Conservation (phyloP, 2,888 invertebrate genomes). For the Drosophila paucipuncta region DNA sequence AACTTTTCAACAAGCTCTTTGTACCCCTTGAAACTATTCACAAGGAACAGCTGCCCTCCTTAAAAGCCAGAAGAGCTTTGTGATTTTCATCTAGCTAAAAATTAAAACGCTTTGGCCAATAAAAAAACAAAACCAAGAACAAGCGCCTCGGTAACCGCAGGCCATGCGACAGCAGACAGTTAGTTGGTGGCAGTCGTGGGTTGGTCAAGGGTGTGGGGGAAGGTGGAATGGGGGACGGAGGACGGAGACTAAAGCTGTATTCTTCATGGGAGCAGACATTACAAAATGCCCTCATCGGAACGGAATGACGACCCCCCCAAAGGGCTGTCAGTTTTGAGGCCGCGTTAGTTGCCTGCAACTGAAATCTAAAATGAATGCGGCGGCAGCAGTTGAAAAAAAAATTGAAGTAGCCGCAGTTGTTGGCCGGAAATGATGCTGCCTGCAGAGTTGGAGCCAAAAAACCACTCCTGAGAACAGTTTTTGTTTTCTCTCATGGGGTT, state of each 20-base stretch:
- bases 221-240: neutral
- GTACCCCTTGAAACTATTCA: constrained; percentile 3
- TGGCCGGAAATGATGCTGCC: constrained; percentile 43
- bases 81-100: neutral
- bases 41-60: constrained; percentile 1
- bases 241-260: constrained; percentile 13
- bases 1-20: constrained; percentile 7
- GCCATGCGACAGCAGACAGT: constrained; percentile 33
- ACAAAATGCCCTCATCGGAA: constrained; percentile 24
- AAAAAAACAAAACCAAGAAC: constrained; percentile 16
- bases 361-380: constrained; percentile 49
- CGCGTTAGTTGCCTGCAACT: constrained; percentile 40
- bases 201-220: neutral
- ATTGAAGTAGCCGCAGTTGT: constrained; percentile 60
- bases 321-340: constrained; percentile 42
- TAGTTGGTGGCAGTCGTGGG: neutral
- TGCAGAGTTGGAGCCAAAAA: constrained; percentile 14
- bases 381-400: constrained; percentile 19
- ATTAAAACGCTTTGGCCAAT: constrained; percentile 20
- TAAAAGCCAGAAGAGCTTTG: constrained; percentile 11
- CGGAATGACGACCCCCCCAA: constrained; percentile 11
- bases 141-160: constrained; percentile 41
- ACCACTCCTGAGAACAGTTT: constrained; percentile 16
- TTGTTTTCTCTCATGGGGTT: neutral
- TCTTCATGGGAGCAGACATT: constrained; percentile 31